These are phyloP conservation scores for Eristalis pertinax DNA, from an alignment of 2,888 invertebrate species.

Conservation along the genomic window DNA sequence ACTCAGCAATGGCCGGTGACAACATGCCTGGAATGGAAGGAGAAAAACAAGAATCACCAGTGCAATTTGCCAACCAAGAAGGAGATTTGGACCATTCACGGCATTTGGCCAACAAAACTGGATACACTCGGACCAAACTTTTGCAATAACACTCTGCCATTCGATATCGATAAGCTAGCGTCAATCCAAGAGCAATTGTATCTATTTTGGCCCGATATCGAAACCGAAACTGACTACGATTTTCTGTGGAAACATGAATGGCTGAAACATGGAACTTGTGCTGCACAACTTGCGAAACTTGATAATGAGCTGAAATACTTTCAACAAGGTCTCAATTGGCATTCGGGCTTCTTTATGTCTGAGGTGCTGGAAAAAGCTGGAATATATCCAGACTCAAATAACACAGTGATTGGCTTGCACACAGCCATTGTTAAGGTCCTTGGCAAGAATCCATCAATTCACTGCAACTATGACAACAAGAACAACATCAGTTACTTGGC, in stretches of 20 bases:
- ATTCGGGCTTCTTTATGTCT: conserved; percentile 84
- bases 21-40: conserved; percentile 87
- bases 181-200: conserved; percentile 84
- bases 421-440: conserved; percentile 83
- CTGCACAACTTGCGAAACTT: conserved; percentile 83
- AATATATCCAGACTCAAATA: conserved; percentile 84
- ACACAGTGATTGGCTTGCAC: conserved; percentile 82
- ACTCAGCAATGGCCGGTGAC: conserved; percentile 91
- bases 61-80: conserved; percentile 85
- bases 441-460: conserved; percentile 84
- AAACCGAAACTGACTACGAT: conserved; percentile 78
- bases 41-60: conserved; percentile 83
- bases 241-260: conserved; percentile 87
- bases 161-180: conserved; percentile 84
- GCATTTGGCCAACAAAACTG: conserved; percentile 90
- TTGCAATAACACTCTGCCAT: conserved; percentile 87
- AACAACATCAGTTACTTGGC: conserved; percentile 84
- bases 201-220: conserved; percentile 88
- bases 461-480: conserved; percentile 85
- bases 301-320: conserved; percentile 87
- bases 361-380: conserved; percentile 83
- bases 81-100: conserved; percentile 90
- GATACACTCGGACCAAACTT: conserved; percentile 86
- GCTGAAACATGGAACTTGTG: conserved; percentile 92
- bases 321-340: conserved; percentile 84